Evolutionary conservation across 2,113 vertebrate genomes (phyloP), one percentile per base, ranked within the genome.

Genomic region (Cyphomyrus discorhynchus): DNA sequence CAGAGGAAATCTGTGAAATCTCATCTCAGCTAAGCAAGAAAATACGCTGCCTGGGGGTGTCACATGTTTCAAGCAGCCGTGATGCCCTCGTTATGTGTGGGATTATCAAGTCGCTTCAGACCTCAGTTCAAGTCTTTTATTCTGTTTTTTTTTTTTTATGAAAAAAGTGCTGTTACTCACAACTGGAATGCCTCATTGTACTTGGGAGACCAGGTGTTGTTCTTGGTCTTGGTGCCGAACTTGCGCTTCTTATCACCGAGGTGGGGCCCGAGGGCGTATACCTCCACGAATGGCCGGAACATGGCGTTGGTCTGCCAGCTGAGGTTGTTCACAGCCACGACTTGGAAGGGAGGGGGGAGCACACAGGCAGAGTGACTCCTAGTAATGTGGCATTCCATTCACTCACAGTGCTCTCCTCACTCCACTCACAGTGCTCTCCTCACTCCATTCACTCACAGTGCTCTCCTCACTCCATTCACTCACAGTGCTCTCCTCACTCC

Each of bases 131-230:
- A 31, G 62, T 31, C 58, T 31, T 70, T 70, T 70, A 42, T 19
- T 19, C 15, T 42, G 17, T 19, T 80, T 39, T 77, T 77, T 77
- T 11, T 42, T 6, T n/a, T n/a, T n/a, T n/a, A 46, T 47, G 7
- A 47, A n/a, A 24, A 21, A 13, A 45, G 13, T 21, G 52, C 77
- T 21, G 31, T 62, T 31, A 98, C 98, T 99, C 95, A 99, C 98
- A 99, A 99, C 86, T 99, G 98, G 95, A 99, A 99, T 91, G 97
- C 98, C 95, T 99, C 98, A 6, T 99, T 99, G 95, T 98, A 99
- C 94, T 99, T 99, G 88, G 98, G 98, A 80, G 98, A 99, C 98
- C 98, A 99, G 0, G 98, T 99, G 95, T 99, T 99, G 93, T 98
- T 99, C 95, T 99, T 99, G 91, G 98, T 99, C 94, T 99, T 99